Base-by-base conservation (phyloP, 2,888 invertebrate species). In the Spialia ferax region DNA sequence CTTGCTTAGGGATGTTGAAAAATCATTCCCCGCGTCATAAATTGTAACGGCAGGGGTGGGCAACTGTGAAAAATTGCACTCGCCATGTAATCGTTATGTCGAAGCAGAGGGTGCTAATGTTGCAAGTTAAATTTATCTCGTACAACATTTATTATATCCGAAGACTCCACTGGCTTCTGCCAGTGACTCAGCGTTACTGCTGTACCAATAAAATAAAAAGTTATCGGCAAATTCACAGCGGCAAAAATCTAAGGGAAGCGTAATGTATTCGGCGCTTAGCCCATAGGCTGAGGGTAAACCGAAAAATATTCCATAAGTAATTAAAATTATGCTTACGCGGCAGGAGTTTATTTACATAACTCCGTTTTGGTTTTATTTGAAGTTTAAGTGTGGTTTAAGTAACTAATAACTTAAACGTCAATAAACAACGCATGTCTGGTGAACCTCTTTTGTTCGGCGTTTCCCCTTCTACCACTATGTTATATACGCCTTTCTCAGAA, bases 11-110 rank as follows among this genome's bases (percentile, higher is more conserved):
- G 85, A 86, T 88, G 90, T 87, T 90, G 89, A 91, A 89, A 92
- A 91, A 91, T 91, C 88, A 89, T 89, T 87, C 85, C 79, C 79
- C 80, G 85, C 83, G 83, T 91, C 90, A 91, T 91, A 91, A 90
- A 90, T 91, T 87, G 86, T 88, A 83, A 84, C 86, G 77, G 75
- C 78, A 82, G 87, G 88, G 89, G 89, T 80, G 85, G 81, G 81
- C 83, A 85, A 80, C 86, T 84, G 85, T 92, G 91, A 91, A 90
- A 91, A 89, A 91, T 91, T 87, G 87, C 89, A 87, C 80, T 82
- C 83, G 82, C 83, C 81, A 78, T 85, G 88, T 89, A 89, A 88
- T 88, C 87, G 71, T 63, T 83, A 82, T 85, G 86, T 85, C 84
- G 89, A 85, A 85, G 81, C 83, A 79, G 85, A 85, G 89, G 89